A percentile compares a stretch with the other conserved stretches of the same genome.
Conservation (phyloP, 2,113 vertebrate genomes). For the Naja naja region DNA sequence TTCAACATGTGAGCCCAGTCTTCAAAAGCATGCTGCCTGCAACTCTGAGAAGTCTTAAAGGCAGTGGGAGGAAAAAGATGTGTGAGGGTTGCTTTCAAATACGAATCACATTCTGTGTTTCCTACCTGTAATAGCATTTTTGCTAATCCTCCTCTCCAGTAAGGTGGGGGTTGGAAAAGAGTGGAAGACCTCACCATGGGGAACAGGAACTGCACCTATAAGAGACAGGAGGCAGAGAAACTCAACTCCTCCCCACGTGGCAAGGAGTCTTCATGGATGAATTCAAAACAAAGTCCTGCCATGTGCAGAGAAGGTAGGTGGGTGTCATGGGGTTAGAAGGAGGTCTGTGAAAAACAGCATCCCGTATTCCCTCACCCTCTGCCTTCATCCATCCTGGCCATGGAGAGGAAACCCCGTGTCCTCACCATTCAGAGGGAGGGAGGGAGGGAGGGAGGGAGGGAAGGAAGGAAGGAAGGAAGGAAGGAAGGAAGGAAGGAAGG, state of each 20-base stretch:
- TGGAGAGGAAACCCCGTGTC: not conserved
- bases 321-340: not conserved
- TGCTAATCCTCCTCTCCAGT: not conserved
- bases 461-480: no score
- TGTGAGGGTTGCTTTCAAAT: not conserved
- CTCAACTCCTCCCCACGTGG: not conserved
- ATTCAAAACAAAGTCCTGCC: not conserved
- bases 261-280: not conserved
- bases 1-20: not conserved
- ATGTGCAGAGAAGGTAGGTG: not conserved
- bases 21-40: not conserved
- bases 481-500: no score
- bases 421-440: not conserved
- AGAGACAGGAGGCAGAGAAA: constrained; percentile 28
- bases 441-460: no score
- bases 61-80: not conserved
- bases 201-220: not conserved
- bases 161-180: constrained; percentile 25
- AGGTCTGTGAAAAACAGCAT: not conserved
- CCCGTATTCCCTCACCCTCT: not conserved
- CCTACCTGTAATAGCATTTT: constrained; percentile 11
- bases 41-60: not conserved
- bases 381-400: not conserved
- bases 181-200: not conserved
- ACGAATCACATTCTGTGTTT: constrained; percentile 1